Evolutionary conservation across 2,113 vertebrate species (phyloP), one percentile per base, ranked within the genome.

Genomic region (Arenaria interpres): DNA sequence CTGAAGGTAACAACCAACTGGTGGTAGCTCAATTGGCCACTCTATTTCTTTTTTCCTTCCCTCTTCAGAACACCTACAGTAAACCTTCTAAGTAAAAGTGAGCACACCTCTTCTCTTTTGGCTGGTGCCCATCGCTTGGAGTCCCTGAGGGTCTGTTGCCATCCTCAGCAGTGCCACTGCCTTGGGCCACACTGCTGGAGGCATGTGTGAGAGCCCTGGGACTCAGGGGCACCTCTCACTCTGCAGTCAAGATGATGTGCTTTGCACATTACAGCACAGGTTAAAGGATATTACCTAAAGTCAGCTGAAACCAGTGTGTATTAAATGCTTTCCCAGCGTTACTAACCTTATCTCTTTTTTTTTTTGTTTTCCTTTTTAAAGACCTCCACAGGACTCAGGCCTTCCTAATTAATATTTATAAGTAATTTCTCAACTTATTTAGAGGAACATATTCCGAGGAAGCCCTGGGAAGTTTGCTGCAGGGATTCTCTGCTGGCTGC

Each of bases 381-480:
- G 57, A 72, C 16, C 12, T 67, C 7, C 8, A 19, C 9, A 54
- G 54, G 19, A 28, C 18, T 68, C 21, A 28, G 33, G 35, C 18
- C 43, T 80, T 91, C 45, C 4, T 88, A 89, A 90, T 74, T 93
- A 56, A 76, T 39, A 77, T 50, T 93, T 83, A 19, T 59, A 80
- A 85, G 22, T 60, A 83, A 62, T 80, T 62, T 80, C 5, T 43
- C 4, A 48, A 23, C 22, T 94, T 82, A 46, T 66, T 83, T 75
- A 80, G 23, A 71, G 32, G 23, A 84, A 46, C 3, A 19, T 4
- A 33, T 79, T 88, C 48, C 73, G 35, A 90, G 50, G 78, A 91
- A 80, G 50, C 12, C 28, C 27, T 74, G 60, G 39, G 51, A 96
- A 64, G 9, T 51, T 75, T 85, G 54, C 64, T 51, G 41, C 54